Percentiles rank a stretch among this genome's conserved stretches.
phyloP scores from a whole-genome alignment of 2,797 vertebrate genomes.

The Pangasius mekongensis region DNA sequence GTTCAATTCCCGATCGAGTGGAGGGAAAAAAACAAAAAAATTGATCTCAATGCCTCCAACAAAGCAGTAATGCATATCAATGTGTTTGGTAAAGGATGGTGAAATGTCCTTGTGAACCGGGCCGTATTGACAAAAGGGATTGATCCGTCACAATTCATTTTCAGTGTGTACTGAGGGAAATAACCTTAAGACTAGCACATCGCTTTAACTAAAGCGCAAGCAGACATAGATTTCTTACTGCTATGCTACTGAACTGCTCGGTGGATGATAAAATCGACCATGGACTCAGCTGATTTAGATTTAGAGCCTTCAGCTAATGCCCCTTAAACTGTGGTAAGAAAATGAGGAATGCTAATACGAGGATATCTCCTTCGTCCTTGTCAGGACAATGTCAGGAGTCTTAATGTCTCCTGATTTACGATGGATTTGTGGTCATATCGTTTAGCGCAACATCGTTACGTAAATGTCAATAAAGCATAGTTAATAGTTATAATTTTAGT shows the following conservation, averaged over 20 bases:
- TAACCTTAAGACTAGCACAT: conserved; percentile 6
- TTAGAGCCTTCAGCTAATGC: conserved; percentile 15
- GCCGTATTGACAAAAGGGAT: conserved; percentile 5
- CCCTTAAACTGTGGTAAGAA: not conserved
- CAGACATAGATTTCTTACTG: conserved; percentile 19
- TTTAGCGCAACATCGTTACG: not conserved
- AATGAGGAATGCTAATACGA: not conserved
- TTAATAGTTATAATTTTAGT: not conserved
- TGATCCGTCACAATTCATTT: conserved; percentile 28
- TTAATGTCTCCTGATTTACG: not conserved
- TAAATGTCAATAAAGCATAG: not conserved
- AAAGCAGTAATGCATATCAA: not conserved
- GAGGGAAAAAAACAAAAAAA: not conserved
- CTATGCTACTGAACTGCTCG: not conserved
- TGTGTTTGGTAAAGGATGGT: conserved; percentile 16
- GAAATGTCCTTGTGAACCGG: conserved; percentile 8
- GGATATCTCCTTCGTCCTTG: not conserved
- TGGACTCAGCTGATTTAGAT: not conserved
- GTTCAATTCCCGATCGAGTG: not conserved
- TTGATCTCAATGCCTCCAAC: not conserved
- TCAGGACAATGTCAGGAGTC: not conserved
- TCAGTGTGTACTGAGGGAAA: conserved; percentile 27
- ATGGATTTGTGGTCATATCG: not conserved
- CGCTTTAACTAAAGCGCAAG: conserved; percentile 19
- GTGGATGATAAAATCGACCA: not conserved